Evolutionary conservation across 2,113 vertebrate species (phyloP).

Genomic region (Onychorhynchus coronatus): DNA sequence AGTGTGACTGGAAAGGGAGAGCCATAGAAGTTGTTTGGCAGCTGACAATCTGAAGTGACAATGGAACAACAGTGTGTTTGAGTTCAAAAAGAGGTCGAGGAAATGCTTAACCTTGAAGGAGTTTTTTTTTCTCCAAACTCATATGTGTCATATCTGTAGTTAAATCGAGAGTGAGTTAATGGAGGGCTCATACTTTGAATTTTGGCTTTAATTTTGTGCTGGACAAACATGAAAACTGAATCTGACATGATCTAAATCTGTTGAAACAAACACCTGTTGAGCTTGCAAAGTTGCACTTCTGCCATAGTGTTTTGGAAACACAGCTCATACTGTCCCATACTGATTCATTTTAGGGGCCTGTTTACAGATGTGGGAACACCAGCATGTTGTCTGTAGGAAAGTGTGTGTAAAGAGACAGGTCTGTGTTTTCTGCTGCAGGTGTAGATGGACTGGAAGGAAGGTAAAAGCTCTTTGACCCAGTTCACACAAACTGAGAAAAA

Average conservation of each 20-base stretch:
- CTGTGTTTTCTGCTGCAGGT: background rate
- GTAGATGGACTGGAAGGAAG: background rate
- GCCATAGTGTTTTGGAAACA: rapidly evolving
- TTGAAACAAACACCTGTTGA: background rate
- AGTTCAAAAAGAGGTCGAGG: background rate
- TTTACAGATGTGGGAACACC: background rate
- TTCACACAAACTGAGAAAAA: background rate
- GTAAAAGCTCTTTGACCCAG: background rate
- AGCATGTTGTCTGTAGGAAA: background rate
- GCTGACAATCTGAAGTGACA: background rate
- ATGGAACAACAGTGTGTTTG: background rate
- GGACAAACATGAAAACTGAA: background rate
- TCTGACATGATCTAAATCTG: rapidly evolving
- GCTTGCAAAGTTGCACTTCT: background rate
- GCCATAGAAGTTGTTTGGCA: background rate
- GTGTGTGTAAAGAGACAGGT: background rate
- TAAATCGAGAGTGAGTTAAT: background rate
- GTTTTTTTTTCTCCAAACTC: background rate
- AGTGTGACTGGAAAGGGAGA: background rate
- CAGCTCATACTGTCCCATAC: rapidly evolving
- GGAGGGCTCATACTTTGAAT: background rate
- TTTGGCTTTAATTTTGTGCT: background rate
- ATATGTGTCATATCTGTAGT: background rate
- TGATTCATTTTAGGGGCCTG: background rate
- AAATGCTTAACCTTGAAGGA: background rate